Evolutionary conservation across 1,140 invertebrate genomes (phyloP).

Genomic region (Protaetia brevitarsis): DNA sequence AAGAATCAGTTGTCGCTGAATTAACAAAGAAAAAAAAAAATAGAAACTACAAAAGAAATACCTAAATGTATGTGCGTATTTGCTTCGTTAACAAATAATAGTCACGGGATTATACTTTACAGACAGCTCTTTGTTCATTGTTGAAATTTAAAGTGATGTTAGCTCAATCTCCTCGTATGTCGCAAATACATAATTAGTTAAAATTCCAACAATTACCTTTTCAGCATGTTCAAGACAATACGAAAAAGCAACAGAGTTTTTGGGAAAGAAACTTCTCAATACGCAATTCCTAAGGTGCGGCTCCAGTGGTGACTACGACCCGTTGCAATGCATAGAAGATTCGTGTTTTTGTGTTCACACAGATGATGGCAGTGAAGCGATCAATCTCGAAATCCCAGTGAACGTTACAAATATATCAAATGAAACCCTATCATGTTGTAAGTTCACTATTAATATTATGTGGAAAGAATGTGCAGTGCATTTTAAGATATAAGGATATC

Average conservation of each 20-base stretch:
- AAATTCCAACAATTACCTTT: slow-evolving; percentile 26
- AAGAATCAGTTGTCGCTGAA: no score
- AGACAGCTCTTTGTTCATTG: no score
- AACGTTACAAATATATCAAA: slow-evolving; percentile 47
- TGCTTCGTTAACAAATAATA: no score
- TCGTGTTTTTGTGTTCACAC: slow-evolving; percentile 56
- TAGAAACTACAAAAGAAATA: no score
- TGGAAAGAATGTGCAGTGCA: neutral
- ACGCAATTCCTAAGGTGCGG: slow-evolving; percentile 50
- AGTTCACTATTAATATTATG: slow-evolving; percentile 41
- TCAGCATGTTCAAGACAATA: slow-evolving; percentile 53
- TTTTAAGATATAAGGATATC: no score
- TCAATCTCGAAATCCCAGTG: slow-evolving; percentile 40
- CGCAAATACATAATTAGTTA: neutral
- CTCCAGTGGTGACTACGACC: slow-evolving; percentile 55
- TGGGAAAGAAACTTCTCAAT: slow-evolving; percentile 37
- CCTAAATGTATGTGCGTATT: no score
- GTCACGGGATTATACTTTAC: no score
- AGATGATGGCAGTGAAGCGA: slow-evolving; percentile 48
- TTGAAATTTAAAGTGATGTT: no score
- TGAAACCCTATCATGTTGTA: slow-evolving; percentile 53
- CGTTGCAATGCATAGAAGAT: slow-evolving; percentile 55
- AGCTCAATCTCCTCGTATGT: no score
- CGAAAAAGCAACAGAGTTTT: slow-evolving; percentile 39
- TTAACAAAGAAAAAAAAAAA: no score